Percentiles rank a stretch among this genome's conserved stretches.
Evolutionary conservation across 2,797 vertebrate species (phyloP).

Genomic region (Chromis chromis): DNA sequence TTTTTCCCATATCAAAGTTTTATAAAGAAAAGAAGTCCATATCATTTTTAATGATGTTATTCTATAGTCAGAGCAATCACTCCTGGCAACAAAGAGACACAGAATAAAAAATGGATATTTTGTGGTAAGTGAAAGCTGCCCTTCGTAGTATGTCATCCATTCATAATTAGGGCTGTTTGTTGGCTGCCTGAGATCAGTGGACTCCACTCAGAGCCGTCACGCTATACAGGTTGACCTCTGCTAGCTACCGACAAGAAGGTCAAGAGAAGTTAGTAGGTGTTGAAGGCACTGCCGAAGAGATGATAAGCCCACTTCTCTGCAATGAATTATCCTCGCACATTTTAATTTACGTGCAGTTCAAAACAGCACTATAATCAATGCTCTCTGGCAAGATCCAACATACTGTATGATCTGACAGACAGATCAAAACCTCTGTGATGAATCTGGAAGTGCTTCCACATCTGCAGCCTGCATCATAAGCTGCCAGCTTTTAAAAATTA

Average conservation of each 20-base stretch:
- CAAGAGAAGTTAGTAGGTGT: conserved; percentile 46
- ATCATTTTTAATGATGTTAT: neutral
- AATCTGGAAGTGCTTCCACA: neutral
- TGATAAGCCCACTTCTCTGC: conserved; percentile 31
- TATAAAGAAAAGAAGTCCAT: neutral
- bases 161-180: neutral
- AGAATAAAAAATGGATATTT: neutral
- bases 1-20: neutral
- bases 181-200: conserved; percentile 26
- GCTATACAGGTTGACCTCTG: conserved; percentile 44
- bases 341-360: conserved; percentile 32
- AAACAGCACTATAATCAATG: neutral
- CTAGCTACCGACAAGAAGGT: conserved; percentile 25
- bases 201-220: conserved; percentile 14
- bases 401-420: neutral
- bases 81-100: conserved; percentile 20
- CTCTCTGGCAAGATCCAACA: conserved; percentile 1
- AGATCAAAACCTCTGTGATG: neutral
- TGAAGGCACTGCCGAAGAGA: conserved; percentile 31
- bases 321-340: conserved; percentile 30
- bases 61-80: neutral
- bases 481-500: neutral
- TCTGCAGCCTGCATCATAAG: conserved; percentile 11
- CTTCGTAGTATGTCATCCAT: neutral
- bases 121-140: conserved; percentile 2